A percentile compares a stretch with the other conserved stretches of the same genome.
These are phyloP conservation scores for Meta bourneti DNA, from an alignment of 2,888 invertebrate species.

Conservation along the genomic window DNA sequence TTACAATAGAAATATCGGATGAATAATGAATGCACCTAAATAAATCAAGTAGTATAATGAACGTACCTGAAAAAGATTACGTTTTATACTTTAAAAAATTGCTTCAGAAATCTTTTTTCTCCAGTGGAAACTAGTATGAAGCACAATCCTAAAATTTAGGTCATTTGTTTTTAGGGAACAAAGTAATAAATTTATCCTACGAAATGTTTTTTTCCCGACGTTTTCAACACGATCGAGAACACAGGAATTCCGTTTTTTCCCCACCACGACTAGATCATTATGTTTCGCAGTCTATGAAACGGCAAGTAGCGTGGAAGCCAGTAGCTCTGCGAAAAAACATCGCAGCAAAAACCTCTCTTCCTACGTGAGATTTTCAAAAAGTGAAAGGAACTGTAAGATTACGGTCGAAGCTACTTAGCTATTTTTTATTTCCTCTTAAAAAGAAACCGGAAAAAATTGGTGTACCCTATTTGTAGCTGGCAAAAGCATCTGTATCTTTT, in stretches of 20 bases:
- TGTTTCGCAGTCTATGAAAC: not conserved
- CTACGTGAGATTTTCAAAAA: constrained; percentile 48
- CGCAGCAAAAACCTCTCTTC: constrained; percentile 13
- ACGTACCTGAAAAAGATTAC: too few species aligned
- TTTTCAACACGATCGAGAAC: not conserved
- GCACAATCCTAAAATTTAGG: too few species aligned
- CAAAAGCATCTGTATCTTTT: constrained; percentile 57
- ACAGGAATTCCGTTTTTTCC: not conserved
- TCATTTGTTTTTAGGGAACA: too few species aligned
- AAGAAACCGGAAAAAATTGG: constrained; percentile 26
- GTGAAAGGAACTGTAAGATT: constrained; percentile 35
- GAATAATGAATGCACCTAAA: too few species aligned
- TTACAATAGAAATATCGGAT: too few species aligned
- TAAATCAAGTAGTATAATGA: too few species aligned
- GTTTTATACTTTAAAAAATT: too few species aligned
- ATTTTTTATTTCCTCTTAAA: constrained; percentile 31
- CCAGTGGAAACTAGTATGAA: too few species aligned
- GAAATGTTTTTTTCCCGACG: too few species aligned
- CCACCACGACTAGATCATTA: constrained; percentile 25
- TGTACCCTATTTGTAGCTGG: constrained; percentile 52
- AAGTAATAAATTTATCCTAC: too few species aligned
- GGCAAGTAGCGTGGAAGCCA: not conserved
- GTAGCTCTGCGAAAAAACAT: not conserved
- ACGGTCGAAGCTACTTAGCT: constrained; percentile 29
- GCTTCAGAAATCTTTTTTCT: too few species aligned